Conservation (phyloP, 2,888 invertebrate genomes). For the Rhogogaster chlorosoma region DNA sequence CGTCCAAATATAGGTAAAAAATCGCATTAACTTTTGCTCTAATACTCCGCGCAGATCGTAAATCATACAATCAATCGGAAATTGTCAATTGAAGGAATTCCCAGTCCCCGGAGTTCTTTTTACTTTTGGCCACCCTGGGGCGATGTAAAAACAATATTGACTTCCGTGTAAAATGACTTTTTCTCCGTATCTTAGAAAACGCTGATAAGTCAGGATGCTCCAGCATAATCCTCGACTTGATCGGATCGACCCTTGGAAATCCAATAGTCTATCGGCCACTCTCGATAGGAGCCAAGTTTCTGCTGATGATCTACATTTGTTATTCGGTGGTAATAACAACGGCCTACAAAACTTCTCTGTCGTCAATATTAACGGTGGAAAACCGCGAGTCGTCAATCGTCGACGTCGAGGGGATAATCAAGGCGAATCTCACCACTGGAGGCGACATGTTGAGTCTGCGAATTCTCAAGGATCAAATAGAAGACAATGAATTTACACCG, state of each 20-base stretch:
- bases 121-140: too few species aligned
- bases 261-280: background rate
- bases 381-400: background rate
- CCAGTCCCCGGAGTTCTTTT: too few species aligned
- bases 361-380: background rate
- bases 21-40: too few species aligned
- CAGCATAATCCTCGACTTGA: background rate
- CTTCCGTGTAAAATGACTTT: too few species aligned
- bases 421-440: conserved; percentile 16
- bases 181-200: background rate
- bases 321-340: conserved; percentile 36
- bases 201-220: background rate
- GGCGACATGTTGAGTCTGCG: background rate
- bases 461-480: conserved; percentile 7
- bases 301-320: background rate
- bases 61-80: too few species aligned
- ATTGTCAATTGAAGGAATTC: too few species aligned
- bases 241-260: conserved; percentile 1
- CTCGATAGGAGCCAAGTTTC: background rate
- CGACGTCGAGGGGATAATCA: background rate
- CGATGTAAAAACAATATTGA: too few species aligned
- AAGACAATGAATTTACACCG: background rate
- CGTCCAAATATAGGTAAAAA: too few species aligned
- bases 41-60: too few species aligned
- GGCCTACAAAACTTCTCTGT: conserved; percentile 32